Percentiles rank a stretch among this genome's conserved stretches.
Conservation (phyloP, 2,797 vertebrate genomes). For the Etheostoma nigrum region DNA sequence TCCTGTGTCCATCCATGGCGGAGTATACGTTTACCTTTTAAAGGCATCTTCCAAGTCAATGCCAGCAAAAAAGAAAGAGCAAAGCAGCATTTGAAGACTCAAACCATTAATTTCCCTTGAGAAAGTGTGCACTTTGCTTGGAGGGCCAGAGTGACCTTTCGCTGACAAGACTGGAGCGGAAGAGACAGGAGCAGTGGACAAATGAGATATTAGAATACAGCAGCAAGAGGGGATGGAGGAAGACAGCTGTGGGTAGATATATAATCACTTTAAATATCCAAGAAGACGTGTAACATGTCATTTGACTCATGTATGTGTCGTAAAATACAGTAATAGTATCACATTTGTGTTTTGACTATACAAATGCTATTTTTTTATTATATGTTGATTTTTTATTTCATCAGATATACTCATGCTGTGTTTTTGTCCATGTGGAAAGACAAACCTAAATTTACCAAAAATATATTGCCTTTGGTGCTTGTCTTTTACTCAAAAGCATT, state of each 20-base stretch:
- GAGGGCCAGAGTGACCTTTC: slow-evolving; percentile 85
- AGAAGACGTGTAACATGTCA: not conserved
- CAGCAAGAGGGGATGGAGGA: slow-evolving; percentile 55
- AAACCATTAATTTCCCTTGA: slow-evolving; percentile 87
- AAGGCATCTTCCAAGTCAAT: slow-evolving; percentile 78
- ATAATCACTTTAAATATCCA: slow-evolving; percentile 34
- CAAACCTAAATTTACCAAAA: slow-evolving; percentile 2
- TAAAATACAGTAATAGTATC: not conserved
- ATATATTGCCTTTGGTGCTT: slow-evolving; percentile 31
- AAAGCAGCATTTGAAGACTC: slow-evolving; percentile 76
- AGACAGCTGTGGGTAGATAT: slow-evolving; percentile 38
- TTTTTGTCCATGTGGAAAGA: slow-evolving; percentile 6
- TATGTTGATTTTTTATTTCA: not conserved
- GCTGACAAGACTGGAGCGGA: slow-evolving; percentile 77
- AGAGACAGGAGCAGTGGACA: slow-evolving; percentile 79
- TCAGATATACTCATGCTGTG: not conserved
- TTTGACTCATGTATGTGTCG: slow-evolving; percentile 1
- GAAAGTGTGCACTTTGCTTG: slow-evolving; percentile 75
- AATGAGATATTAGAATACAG: slow-evolving; percentile 82
- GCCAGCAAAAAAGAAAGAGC: slow-evolving; percentile 70
- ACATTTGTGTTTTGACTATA: not conserved
- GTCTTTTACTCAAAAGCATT: slow-evolving; percentile 18
- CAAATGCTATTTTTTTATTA: not conserved
- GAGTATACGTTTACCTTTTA: slow-evolving; percentile 67
- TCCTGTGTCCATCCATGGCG: slow-evolving; percentile 12